These are phyloP conservation scores for Tachypleus tridentatus DNA, from an alignment of 1,140 invertebrate genomes.

Conservation along the genomic window DNA sequence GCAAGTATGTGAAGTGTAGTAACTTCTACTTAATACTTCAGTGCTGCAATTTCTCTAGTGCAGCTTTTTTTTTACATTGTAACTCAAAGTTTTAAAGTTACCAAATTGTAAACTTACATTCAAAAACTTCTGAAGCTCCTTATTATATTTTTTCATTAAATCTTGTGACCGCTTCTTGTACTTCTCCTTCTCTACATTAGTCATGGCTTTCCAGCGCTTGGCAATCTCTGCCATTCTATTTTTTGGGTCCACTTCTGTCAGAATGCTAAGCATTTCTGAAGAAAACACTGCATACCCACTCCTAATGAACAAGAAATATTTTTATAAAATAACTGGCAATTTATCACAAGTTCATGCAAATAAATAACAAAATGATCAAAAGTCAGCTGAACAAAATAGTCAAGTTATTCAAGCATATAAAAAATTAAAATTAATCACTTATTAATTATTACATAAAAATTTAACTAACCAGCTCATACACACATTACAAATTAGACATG, in stretches of 20 bases:
- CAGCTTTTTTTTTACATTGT: background rate
- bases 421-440: too few relatives aligned
- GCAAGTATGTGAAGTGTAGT: too few relatives aligned
- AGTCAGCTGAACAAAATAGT: too few relatives aligned
- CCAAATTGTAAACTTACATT: constrained; percentile 26
- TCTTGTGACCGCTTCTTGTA: constrained; percentile 30
- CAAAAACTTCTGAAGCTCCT: constrained; percentile 36
- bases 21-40: too few relatives aligned
- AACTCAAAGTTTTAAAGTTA: background rate
- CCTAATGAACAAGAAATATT: constrained; percentile 21
- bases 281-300: constrained; percentile 34
- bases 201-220: constrained; percentile 32
- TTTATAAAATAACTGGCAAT: too few relatives aligned
- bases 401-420: too few relatives aligned
- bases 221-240: constrained; percentile 27
- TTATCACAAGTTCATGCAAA: too few relatives aligned
- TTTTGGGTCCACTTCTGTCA: constrained; percentile 24
- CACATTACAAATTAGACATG: too few relatives aligned
- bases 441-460: too few relatives aligned
- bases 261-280: constrained; percentile 27
- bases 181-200: constrained; percentile 29
- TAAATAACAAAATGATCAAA: too few relatives aligned
- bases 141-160: constrained; percentile 31
- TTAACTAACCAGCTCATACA: too few relatives aligned
- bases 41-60: too few relatives aligned